Evolutionary conservation across 2,888 invertebrate genomes (phyloP).

Genomic region (Colletes collaris): DNA sequence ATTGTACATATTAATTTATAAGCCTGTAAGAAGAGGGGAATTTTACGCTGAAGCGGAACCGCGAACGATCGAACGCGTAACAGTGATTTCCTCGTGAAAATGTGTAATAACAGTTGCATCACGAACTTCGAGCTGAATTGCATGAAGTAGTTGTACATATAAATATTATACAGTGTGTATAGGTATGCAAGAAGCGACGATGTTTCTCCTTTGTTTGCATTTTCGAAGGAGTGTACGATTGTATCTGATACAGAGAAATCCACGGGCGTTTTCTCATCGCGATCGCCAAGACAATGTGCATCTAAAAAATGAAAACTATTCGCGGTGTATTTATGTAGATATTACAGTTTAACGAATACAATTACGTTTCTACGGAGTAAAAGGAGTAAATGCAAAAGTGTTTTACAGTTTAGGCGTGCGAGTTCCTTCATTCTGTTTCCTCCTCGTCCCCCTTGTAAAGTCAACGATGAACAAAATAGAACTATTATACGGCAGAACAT

Average conservation of each 20-base stretch:
- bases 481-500: no score
- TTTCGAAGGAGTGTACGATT: slow-evolving; percentile 31
- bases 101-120: background rate
- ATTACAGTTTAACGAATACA: slow-evolving; percentile 44
- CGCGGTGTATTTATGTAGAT: slow-evolving; percentile 57
- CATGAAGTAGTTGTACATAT: slow-evolving; percentile 17
- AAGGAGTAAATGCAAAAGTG: slow-evolving; percentile 27
- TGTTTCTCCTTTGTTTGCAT: slow-evolving; percentile 31
- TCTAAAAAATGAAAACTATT: slow-evolving; percentile 23
- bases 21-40: background rate
- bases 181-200: slow-evolving; percentile 18
- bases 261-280: slow-evolving; percentile 20
- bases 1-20: slow-evolving; percentile 22
- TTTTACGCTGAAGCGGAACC: background rate
- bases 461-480: no score
- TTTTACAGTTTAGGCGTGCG: background rate
- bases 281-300: slow-evolving; percentile 4
- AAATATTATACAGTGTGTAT: background rate
- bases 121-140: slow-evolving; percentile 7
- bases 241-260: slow-evolving; percentile 31
- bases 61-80: background rate
- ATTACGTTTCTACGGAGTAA: slow-evolving; percentile 31
- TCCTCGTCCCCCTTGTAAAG: background rate
- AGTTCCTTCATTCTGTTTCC: no score
- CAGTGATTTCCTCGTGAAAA: background rate